These are phyloP conservation scores for Calliphora vomitoria DNA, from an alignment of 2,888 invertebrate species.

Conservation along the genomic window DNA sequence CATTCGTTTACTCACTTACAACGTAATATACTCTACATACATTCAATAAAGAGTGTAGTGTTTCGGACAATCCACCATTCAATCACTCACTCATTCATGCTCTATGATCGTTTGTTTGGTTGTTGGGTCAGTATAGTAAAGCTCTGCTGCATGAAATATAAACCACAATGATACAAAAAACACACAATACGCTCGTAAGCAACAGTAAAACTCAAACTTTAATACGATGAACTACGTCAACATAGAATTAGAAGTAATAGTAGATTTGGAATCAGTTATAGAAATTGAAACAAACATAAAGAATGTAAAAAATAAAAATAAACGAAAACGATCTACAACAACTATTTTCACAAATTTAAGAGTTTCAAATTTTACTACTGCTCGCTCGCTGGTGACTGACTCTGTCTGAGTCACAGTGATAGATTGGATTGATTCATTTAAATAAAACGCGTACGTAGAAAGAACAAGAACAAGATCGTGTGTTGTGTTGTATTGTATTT, in stretches of 20 bases:
- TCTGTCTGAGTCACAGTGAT: constrained; percentile 45
- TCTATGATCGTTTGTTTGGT: constrained; percentile 48
- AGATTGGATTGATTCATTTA: constrained; percentile 36
- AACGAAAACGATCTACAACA: constrained; percentile 45
- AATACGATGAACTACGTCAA: constrained; percentile 61
- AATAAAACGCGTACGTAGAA: constrained; percentile 33
- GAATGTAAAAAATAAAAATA: neutral
- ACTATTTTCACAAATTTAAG: constrained; percentile 27
- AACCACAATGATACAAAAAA: constrained; percentile 61
- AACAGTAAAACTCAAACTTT: constrained; percentile 68
- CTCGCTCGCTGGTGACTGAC: constrained; percentile 44
- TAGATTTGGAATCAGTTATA: constrained; percentile 34
- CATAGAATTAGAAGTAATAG: constrained; percentile 6
- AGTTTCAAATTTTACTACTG: constrained; percentile 33
- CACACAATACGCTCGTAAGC: constrained; percentile 24
- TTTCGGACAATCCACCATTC: constrained; percentile 11
- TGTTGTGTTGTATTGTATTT: constrained; percentile 27
- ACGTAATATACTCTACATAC: constrained; percentile 16
- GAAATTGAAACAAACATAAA: constrained; percentile 31
- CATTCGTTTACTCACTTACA: constrained; percentile 5
- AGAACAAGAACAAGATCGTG: constrained; percentile 7
- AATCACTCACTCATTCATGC: constrained; percentile 53
- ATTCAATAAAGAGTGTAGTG: constrained; percentile 25
- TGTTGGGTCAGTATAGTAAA: constrained; percentile 57
- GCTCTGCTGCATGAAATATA: constrained; percentile 55